Conservation (phyloP, 1,140 invertebrate species). For the Pissodes strobi region DNA sequence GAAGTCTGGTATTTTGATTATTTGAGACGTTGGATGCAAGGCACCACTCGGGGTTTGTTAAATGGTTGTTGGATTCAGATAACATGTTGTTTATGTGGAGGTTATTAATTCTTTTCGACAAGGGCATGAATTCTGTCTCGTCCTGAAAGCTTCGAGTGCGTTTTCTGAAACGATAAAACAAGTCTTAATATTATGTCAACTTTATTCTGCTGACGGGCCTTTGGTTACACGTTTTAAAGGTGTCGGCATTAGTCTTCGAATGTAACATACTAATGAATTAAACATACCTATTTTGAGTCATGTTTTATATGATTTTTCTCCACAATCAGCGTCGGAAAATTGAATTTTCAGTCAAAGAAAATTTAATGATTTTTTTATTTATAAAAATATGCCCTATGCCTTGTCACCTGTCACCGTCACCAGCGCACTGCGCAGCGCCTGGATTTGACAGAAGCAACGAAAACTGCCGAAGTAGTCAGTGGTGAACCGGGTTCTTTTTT, state of each 20-base stretch:
- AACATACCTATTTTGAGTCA: constrained; percentile 40
- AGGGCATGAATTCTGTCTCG: constrained; percentile 73
- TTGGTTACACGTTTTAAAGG: no score
- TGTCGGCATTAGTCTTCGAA: no score
- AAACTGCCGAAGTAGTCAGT: neutral
- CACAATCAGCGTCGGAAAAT: neutral
- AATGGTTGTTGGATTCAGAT: constrained; percentile 21
- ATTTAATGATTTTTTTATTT: constrained; percentile 23
- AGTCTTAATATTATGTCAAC: neutral
- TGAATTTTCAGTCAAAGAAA: neutral
- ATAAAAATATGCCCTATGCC: neutral
- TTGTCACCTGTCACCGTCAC: neutral
- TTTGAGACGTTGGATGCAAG: neutral
- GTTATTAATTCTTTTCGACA: constrained; percentile 79
- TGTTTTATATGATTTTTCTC: neutral
- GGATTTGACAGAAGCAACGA: neutral
- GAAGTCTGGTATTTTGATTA: constrained; percentile 14
- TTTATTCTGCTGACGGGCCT: no score
- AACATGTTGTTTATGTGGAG: constrained; percentile 68
- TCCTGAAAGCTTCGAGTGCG: constrained; percentile 62
- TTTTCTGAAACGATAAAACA: constrained; percentile 60
- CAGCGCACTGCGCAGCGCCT: neutral
- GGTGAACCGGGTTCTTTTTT: no score
- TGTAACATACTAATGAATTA: no score
- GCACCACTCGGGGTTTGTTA: constrained; percentile 42